Conservation (phyloP, 2,113 vertebrate species). For the Phaethon lepturus region DNA sequence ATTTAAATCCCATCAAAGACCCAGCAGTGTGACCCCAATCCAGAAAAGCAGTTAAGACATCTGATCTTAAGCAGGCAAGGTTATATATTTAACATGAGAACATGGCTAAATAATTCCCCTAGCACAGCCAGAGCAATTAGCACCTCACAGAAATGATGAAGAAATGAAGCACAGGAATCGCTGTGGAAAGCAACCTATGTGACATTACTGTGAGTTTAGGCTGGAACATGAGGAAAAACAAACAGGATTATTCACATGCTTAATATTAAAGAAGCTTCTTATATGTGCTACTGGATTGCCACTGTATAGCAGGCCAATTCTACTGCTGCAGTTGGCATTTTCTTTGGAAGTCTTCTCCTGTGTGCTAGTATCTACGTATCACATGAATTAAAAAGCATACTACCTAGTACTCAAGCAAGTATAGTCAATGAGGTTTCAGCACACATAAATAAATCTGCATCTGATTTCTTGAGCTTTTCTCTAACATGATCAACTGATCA, state of each 20-base stretch:
- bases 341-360: no score
- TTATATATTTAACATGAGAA: not conserved
- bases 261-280: not conserved
- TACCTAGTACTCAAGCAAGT: no score
- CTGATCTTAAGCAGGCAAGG: not conserved
- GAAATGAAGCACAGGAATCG: not conserved
- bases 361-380: no score
- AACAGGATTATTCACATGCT: not conserved
- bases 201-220: not conserved
- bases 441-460: no score
- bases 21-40: not conserved
- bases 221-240: not conserved
- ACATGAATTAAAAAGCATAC: no score
- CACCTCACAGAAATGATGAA: not conserved
- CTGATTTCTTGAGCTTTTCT: no score
- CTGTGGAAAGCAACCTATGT: not conserved
- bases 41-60: not conserved
- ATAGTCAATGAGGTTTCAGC: no score
- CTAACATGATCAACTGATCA: no score
- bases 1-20: not conserved
- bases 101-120: not conserved
- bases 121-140: not conserved
- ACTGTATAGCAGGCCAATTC: not conserved
- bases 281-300: not conserved
- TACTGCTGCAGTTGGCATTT: not conserved